Base-by-base conservation (phyloP, 2,797 vertebrate species). In the Limosa lapponica region DNA sequence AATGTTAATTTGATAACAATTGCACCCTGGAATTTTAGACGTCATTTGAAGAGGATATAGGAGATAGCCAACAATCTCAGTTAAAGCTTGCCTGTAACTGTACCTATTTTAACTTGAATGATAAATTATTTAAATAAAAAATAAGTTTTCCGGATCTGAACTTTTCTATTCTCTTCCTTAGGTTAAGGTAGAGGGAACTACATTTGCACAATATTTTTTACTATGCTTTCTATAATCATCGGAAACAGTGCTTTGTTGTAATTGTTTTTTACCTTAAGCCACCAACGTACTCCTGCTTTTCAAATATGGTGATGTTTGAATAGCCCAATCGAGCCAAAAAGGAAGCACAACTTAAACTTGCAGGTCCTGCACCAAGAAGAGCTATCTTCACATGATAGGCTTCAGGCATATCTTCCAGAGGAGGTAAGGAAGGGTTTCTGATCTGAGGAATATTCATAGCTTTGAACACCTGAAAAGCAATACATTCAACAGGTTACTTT, bases 251-350 rank as follows among this genome's bases (percentile, higher is more conserved):
- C 27, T 84, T 72, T 86, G 11, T 11, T 85, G 8, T 61, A 9
- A 64, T 37, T 61, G 27, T 1, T 51, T 89, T 59, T 95, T 98
- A 99, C 99, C 99, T 99, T 95, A 99, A 98, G 17, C 99, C 99
- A 74, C 99, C 99, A 37, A 97, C 83, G 77, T 99, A 99, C 69
- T 98, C 98, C 96, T 98, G 98, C 83, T 99, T 99, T 97, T 99
- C 99, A 97, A 99, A 99, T 96, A 99, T 97, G 57, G 99, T 99
- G 84, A 99, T 98, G 91, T 99, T 96, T 4, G 98, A 98, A 91
- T 99, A 99, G 88, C 99, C 99, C 18, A 99, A 96, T n/a, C 99
- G 98, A 86, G 98, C 99, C 96, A 99, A 97, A 95, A 99, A 99
- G 8, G 99, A 98, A 71, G 99, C 99, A 93, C 99, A 99, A 89